Percentiles rank a stretch among this genome's conserved stretches.
Evolutionary conservation across 2,797 vertebrate genomes (phyloP).

Genomic region (Leuciscus waleckii): DNA sequence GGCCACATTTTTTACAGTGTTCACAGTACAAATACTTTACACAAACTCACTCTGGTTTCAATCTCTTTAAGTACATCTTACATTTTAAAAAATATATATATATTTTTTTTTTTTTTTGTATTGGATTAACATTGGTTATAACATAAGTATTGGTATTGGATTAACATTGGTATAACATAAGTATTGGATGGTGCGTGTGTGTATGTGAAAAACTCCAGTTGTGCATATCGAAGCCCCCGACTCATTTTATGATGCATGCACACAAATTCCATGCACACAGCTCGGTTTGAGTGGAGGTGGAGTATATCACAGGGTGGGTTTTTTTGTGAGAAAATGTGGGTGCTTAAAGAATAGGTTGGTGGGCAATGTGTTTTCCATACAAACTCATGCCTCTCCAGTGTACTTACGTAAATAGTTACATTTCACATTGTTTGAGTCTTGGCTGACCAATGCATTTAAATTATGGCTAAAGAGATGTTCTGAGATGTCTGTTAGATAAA

Average conservation of each 20-base stretch:
- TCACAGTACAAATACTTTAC: background rate
- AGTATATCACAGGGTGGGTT: background rate
- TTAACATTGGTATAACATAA: background rate
- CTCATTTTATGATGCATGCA: background rate
- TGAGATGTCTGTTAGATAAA: background rate
- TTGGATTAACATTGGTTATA: background rate
- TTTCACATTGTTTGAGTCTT: background rate
- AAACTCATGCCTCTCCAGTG: background rate
- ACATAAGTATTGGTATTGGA: background rate
- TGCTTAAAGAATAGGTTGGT: constrained; percentile 14
- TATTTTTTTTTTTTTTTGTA: too few relatives aligned
- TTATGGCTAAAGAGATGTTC: background rate
- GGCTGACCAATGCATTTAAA: background rate
- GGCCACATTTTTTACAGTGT: too few relatives aligned
- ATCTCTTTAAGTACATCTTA: background rate
- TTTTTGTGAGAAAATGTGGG: constrained; percentile 37
- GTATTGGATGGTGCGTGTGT: background rate
- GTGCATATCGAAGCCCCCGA: background rate
- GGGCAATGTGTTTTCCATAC: constrained; percentile 34
- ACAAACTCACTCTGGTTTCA: background rate
- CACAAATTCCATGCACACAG: background rate
- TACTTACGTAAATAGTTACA: background rate
- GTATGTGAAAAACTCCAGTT: background rate
- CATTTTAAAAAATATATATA: background rate
- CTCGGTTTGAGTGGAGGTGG: constrained; percentile 25